Conservation (phyloP, 2,113 vertebrate genomes). For the Bubo blakistoni region DNA sequence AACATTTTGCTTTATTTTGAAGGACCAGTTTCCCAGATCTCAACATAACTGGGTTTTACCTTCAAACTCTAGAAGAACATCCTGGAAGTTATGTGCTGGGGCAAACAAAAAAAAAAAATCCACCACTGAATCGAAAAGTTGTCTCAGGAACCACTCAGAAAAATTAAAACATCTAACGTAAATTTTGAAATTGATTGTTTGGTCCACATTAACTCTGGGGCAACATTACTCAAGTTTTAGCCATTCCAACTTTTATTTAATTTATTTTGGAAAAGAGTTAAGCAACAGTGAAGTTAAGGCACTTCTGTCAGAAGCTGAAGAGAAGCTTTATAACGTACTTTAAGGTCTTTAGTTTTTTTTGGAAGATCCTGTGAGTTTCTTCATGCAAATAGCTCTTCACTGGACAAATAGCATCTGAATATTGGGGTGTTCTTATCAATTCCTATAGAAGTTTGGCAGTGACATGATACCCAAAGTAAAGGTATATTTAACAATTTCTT, state of each 20-base stretch:
- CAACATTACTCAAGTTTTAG: background rate
- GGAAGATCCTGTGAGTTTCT: background rate
- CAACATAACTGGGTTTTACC: background rate
- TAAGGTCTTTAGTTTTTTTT: background rate
- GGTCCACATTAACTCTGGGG: background rate
- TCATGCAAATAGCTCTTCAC: background rate
- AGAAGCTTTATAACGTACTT: background rate
- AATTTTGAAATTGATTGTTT: background rate
- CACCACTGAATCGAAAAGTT: background rate
- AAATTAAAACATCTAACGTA: background rate
- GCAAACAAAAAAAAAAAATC: background rate
- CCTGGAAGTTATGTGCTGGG: background rate
- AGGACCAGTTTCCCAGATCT: background rate
- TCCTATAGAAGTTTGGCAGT: background rate
- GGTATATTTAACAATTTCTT: background rate
- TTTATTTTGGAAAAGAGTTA: slow-evolving; percentile 32
- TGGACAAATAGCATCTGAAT: background rate
- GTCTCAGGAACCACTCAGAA: background rate
- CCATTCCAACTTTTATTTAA: background rate
- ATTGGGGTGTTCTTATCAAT: background rate
- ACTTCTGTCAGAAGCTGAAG: background rate
- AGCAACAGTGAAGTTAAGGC: background rate
- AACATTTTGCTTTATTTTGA: background rate
- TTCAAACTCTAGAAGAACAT: background rate
- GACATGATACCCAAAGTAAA: background rate